A percentile compares a stretch with the other conserved stretches of the same genome.
Conservation (phyloP, 2,888 invertebrate species). For the Strigamia crassipes region DNA sequence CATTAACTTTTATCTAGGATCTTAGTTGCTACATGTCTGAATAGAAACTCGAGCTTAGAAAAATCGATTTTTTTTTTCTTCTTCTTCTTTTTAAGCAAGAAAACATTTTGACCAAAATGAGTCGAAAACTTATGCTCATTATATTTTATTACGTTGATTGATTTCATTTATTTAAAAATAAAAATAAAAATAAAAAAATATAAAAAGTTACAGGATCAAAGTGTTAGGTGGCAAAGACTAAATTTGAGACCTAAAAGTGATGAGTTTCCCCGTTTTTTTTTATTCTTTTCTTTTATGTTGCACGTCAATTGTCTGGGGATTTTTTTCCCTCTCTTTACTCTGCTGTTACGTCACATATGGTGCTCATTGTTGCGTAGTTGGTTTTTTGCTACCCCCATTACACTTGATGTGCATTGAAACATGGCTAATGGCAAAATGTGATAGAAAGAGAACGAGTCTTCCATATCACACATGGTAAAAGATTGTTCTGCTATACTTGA, state of each 20-base stretch:
- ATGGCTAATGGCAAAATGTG: constrained; percentile 21
- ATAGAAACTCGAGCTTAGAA: constrained; percentile 11
- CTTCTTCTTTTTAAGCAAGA: not conserved
- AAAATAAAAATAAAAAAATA: not conserved
- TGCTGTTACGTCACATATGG: constrained; percentile 10
- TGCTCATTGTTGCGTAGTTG: constrained; percentile 21
- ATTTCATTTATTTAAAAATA: not conserved
- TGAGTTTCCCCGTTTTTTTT: not conserved
- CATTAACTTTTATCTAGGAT: constrained; percentile 21
- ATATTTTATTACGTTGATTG: not conserved
- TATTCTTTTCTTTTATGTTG: not conserved
- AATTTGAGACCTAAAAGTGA: constrained; percentile 1
- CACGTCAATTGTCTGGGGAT: constrained; percentile 11
- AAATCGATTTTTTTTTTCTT: constrained; percentile 4
- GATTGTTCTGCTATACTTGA: constrained; percentile 16
- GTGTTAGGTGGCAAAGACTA: not conserved
- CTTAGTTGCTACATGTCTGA: constrained; percentile 17
- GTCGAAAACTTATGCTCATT: not conserved
- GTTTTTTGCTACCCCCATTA: constrained; percentile 21
- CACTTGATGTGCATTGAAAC: constrained; percentile 21
- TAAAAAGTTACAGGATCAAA: not conserved
- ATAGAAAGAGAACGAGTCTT: constrained; percentile 15
- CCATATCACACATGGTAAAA: constrained; percentile 11
- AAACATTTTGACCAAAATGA: not conserved
- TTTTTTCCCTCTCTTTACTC: not conserved